Evolutionary conservation across 2,888 invertebrate species (phyloP).

Genomic region (Eurytoma adleriae): DNA sequence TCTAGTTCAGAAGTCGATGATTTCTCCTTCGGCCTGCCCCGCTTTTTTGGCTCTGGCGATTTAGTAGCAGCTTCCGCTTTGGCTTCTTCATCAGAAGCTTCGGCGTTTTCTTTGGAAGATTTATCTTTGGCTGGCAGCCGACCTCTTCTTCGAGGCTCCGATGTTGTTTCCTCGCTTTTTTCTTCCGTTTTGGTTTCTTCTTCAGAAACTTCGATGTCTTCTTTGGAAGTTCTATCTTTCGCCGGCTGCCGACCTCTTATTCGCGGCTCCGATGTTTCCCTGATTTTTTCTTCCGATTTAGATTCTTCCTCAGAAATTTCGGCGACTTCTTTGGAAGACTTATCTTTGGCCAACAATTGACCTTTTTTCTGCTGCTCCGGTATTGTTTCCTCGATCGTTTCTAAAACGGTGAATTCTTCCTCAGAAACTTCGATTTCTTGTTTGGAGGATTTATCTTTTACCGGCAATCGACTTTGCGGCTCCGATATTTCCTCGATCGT

Average conservation of each 20-base stretch:
- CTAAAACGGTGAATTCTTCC: neutral
- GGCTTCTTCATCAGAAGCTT: no score
- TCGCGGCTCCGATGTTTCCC: neutral
- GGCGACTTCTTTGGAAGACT: neutral
- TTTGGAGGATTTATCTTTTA: neutral
- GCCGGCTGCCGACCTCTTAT: neutral
- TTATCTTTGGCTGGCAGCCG: neutral
- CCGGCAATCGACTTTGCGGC: neutral
- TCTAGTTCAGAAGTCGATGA: neutral
- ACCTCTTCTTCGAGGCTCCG: neutral
- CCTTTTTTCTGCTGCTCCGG: neutral
- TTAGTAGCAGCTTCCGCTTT: neutral
- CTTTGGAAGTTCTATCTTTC: neutral
- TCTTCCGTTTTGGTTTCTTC: neutral
- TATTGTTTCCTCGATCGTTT: neutral
- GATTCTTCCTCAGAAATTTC: neutral
- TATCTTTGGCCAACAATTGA: neutral
- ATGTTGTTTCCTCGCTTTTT: neutral
- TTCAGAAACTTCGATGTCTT: neutral
- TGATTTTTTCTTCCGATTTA: neutral
- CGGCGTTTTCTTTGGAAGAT: neutral
- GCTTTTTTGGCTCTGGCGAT: neutral
- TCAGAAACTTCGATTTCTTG: neutral
- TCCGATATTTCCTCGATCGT: neutral
- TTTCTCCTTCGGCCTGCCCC: conserved; percentile 18